Base-by-base conservation (phyloP, 2,888 invertebrate genomes). In the Drosophila paramelanica region DNA sequence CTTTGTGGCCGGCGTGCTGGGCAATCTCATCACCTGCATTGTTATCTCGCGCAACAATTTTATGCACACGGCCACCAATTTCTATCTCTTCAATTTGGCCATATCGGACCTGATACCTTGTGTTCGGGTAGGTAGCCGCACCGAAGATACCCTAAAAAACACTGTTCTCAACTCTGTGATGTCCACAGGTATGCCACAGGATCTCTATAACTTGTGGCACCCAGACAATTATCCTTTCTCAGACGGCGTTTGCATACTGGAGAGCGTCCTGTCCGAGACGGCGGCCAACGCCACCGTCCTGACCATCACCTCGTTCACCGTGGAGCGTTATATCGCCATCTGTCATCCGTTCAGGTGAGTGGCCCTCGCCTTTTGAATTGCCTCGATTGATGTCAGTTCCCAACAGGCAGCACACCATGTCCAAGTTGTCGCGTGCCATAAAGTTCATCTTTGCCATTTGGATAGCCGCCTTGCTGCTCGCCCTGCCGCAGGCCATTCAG, bases 311-410 rank as follows among this genome's bases (percentile, higher is more conserved):
- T 97, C 97, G 4, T 98, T 98, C 91, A 98, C 96, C 0, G 95
- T 97, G 10, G 98, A 98, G 91, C 94, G 98, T 76, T 98, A 97
- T 91, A 95, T 97, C 43, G 97, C 97, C 11, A 97, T 97, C 83
- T 97, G 97, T 89, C 95, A 96, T 89, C 98, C 98, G 0, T 96
- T 98, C 78, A 91, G 92, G 92, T 92, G 69, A 89, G 91, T 79
- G 42, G 8, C 25, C 61, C 43, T 20, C 43, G 42, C 20, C 38
- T 5, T 31, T 47, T 42, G 20, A 50, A 6, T 57, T 55, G 42
- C 38, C 27, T 56, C 83, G 74, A 83, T 77, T 72, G 71, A 62
- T 73, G 59, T 39, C 51, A 38, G 47, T 41, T 71, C 36, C 52
- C 23, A 23, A 38, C 66, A 92, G 92, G 77, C 92, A 92, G 69